Evolutionary conservation across 2,888 invertebrate species (phyloP).

Genomic region (Agonopterix subpropinquella): DNA sequence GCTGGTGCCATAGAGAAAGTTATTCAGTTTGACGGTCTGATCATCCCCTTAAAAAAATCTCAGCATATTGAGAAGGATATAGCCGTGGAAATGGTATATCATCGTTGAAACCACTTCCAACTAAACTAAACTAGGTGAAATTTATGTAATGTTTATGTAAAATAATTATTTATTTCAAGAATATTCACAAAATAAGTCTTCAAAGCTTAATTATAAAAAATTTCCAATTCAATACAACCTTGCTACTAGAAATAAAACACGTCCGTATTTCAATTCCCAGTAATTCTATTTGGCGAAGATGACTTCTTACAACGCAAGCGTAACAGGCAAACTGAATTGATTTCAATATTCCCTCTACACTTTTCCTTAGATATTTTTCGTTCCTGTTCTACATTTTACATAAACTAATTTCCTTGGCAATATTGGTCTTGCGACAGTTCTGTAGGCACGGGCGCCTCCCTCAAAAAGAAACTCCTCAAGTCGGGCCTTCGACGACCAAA

Average conservation of each 20-base stretch:
- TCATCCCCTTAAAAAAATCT: too few species aligned
- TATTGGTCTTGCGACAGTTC: conserved; percentile 73
- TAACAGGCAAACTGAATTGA: conserved; percentile 56
- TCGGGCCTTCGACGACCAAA: conserved; percentile 63
- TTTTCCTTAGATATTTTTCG: conserved; percentile 67
- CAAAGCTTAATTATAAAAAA: too few species aligned
- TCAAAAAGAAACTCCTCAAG: conserved; percentile 63
- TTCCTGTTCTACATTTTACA: conserved; percentile 73
- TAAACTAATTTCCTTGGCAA: conserved; percentile 75
- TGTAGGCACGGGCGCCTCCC: conserved; percentile 61
- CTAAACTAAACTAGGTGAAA: too few species aligned
- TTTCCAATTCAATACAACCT: too few species aligned
- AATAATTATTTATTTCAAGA: too few species aligned
- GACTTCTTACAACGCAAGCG: conserved; percentile 43
- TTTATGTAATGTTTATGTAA: too few species aligned
- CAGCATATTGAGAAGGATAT: too few species aligned
- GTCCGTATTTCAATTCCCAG: conserved; percentile 22
- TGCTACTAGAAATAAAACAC: conserved; percentile 29
- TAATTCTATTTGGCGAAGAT: conserved; percentile 43
- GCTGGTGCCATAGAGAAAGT: too few species aligned
- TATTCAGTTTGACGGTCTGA: too few species aligned
- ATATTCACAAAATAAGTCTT: too few species aligned
- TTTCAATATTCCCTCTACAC: conserved; percentile 61
- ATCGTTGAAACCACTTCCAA: too few species aligned
- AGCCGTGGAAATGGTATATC: too few species aligned